Evolutionary conservation across 2,888 invertebrate species (phyloP), one percentile per base, ranked within the genome.

Genomic region (Terebella lapidaria): DNA sequence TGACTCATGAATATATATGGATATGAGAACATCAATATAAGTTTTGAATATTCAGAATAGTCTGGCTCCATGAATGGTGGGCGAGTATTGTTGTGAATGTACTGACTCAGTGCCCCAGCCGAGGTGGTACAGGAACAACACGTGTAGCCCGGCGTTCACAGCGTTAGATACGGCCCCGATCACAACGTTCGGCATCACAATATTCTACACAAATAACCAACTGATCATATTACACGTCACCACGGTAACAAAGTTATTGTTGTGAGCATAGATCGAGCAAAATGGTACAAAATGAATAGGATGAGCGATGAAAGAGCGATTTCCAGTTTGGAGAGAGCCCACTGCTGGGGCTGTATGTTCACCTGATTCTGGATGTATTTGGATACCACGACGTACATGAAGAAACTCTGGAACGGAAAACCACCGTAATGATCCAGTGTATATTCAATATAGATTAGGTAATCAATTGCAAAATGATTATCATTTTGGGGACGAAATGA

Each of bases 151-250:
- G 5, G 57, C 64, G 47, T 70, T 70, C 26, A 66, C 46, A 5
- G 54, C 54, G 54, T 66, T 67, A 18, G 59, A 62, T 1, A 63
- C 26, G 1, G 66, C 10, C 5, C 63, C 64, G 25, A 69, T 67
- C 10, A 70, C 42, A 20, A 68, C 56, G 27, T 63, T 66, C 27
- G 70, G 70, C 5, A 65, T 27, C 22, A 70, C 67, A 26, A 70
- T 65, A 51, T 66, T 68, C 68, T 70, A 58, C 10, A 64, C 56
- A 25, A 10, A 42, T 18, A 27, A 22, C 5, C 15, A n/a, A n/a
- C n/a, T n/a, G n/a, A n/a, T n/a, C n/a, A n/a, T n/a, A n/a, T n/a
- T n/a, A n/a, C n/a, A n/a, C n/a, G n/a, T n/a, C n/a, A n/a, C n/a
- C n/a, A n/a, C n/a, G n/a, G n/a, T n/a, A n/a, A n/a, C n/a, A n/a